Percentiles rank a stretch among this genome's conserved stretches.
Conservation (phyloP, 2,888 invertebrate species). For the Sarcophaga carnaria region DNA sequence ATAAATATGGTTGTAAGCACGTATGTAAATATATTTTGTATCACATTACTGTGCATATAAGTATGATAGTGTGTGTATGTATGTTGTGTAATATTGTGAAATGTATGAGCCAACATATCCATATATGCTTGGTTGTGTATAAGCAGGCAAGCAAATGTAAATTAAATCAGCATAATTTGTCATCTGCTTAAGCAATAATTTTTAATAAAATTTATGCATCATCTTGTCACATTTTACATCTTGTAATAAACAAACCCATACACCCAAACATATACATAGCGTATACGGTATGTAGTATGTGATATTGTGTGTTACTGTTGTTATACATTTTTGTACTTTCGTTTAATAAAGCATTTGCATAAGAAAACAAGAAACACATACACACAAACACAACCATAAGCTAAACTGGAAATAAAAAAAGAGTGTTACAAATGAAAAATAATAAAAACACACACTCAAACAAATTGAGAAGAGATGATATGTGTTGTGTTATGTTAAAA, state of each 20-base stretch:
- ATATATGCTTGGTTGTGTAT: too few species aligned
- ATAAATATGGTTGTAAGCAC: too few species aligned
- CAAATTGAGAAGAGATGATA: constrained; percentile 6
- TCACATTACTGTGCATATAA: too few species aligned
- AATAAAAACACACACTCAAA: background rate
- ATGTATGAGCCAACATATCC: too few species aligned
- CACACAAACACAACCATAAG: too few species aligned
- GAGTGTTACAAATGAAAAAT: background rate
- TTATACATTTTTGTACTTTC: constrained; percentile 17
- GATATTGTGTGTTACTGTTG: background rate
- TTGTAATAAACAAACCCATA: background rate
- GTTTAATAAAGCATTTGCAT: constrained; percentile 57
- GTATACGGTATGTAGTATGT: constrained; percentile 22
- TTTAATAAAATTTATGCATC: constrained; percentile 22
- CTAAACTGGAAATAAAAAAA: background rate
- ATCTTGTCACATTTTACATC: background rate
- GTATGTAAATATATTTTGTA: too few species aligned
- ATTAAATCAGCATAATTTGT: constrained; percentile 28
- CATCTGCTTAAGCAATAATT: constrained; percentile 37
- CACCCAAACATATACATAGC: background rate
- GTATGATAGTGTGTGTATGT: too few species aligned
- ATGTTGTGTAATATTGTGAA: too few species aligned
- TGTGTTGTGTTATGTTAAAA: constrained; percentile 12
- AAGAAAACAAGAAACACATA: constrained; percentile 7
- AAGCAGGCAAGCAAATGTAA: too few species aligned